Conservation (phyloP, 2,797 vertebrate genomes). For the Phrynocephalus vlangalii region DNA sequence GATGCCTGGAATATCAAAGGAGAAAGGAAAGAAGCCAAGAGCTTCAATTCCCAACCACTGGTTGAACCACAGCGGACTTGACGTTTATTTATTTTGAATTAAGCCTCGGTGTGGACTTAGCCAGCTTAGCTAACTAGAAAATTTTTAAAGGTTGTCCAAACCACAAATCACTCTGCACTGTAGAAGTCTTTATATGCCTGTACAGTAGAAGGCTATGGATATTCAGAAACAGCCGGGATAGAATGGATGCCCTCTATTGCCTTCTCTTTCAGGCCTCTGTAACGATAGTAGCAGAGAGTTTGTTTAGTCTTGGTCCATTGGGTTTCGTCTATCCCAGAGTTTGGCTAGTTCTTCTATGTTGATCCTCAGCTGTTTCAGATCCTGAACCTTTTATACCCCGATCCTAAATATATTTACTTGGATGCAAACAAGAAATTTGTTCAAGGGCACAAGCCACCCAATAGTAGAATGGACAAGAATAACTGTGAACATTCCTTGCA, state of each 20-base stretch:
- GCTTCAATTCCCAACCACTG: conserved; percentile 33
- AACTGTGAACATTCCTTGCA: conserved; percentile 66
- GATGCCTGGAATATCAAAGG: conserved; percentile 50
- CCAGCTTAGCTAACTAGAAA: conserved; percentile 38
- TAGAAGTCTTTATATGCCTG: conserved; percentile 48
- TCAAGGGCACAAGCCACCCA: background rate
- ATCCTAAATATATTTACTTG: conserved; percentile 9
- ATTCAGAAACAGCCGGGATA: conserved; percentile 46
- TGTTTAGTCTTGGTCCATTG: conserved; percentile 27
- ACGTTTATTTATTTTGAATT: conserved; percentile 51
- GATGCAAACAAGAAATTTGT: background rate
- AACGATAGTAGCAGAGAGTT: background rate
- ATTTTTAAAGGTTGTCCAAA: conserved; percentile 55
- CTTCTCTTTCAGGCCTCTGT: background rate
- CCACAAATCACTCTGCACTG: conserved; percentile 54
- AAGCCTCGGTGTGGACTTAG: conserved; percentile 60
- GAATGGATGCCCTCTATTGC: background rate
- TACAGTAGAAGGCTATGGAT: conserved; percentile 31
- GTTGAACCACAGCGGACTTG: conserved; percentile 49
- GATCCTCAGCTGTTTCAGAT: background rate
- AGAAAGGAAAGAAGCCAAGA: conserved; percentile 54
- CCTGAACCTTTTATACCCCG: background rate
- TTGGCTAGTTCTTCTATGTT: background rate
- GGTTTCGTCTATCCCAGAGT: conserved; percentile 2
- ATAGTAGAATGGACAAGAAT: background rate